Percentiles rank a stretch among this genome's conserved stretches.
Conservation (phyloP, 2,797 vertebrate genomes). For the Lophotriccus pileatus region DNA sequence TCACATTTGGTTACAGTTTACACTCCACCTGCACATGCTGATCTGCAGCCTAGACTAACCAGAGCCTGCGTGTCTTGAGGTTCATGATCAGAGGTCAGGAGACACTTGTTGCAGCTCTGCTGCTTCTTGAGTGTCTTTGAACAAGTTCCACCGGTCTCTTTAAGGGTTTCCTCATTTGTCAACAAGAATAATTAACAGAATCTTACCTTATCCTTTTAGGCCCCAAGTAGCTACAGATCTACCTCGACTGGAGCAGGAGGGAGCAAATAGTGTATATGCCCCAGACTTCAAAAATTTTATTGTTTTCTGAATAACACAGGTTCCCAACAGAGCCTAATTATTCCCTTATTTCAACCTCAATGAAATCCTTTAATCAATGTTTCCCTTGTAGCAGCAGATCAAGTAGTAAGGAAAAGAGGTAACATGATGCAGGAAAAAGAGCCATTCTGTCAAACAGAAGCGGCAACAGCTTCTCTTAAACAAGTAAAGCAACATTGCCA, state of each 20-base stretch:
- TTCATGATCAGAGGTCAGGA: background rate
- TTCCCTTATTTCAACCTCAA: background rate
- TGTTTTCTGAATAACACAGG: background rate
- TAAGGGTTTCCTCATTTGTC: no score
- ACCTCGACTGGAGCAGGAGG: background rate
- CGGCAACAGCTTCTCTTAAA: background rate
- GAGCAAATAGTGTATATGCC: background rate
- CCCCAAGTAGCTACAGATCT: background rate
- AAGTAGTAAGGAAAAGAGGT: background rate
- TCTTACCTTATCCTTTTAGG: background rate
- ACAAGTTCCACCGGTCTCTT: no score
- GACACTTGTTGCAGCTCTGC: background rate
- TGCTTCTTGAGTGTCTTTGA: background rate
- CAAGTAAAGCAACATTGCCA: background rate
- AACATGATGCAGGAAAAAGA: background rate
- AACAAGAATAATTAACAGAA: no score
- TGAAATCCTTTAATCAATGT: background rate
- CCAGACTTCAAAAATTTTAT: background rate
- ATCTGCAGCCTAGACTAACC: background rate
- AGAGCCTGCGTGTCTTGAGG: background rate
- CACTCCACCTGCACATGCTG: background rate
- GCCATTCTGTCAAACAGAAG: background rate
- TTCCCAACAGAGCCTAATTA: background rate
- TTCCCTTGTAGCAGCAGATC: background rate
- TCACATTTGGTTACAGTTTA: background rate